Conservation (phyloP, 2,113 vertebrate genomes). For the Felis catus region F.catus_Fca126_mat1.0 CM031414.1:39693001-39693500, state of each 20-base stretch:
- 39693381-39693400: background rate
- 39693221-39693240: background rate
- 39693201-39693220: background rate
- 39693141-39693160: background rate
- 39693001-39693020: background rate
- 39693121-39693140: background rate
- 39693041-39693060: background rate
- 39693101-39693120: background rate
- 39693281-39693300: slow-evolving; percentile 4
- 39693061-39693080: background rate
- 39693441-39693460: background rate
- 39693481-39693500: background rate
- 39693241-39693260: slow-evolving; percentile 33
- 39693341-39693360: background rate
- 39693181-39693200: background rate
- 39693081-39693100: background rate
- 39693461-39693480: background rate
- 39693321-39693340: slow-evolving; percentile 5
- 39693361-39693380: background rate
- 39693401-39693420: slow-evolving; percentile 27
- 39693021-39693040: background rate
- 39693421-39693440: slow-evolving; percentile 25
- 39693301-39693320: background rate
- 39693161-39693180: slow-evolving; percentile 1
- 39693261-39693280: background rate